Conservation (phyloP, 2,888 invertebrate genomes). For the Phalera bucephala region DNA sequence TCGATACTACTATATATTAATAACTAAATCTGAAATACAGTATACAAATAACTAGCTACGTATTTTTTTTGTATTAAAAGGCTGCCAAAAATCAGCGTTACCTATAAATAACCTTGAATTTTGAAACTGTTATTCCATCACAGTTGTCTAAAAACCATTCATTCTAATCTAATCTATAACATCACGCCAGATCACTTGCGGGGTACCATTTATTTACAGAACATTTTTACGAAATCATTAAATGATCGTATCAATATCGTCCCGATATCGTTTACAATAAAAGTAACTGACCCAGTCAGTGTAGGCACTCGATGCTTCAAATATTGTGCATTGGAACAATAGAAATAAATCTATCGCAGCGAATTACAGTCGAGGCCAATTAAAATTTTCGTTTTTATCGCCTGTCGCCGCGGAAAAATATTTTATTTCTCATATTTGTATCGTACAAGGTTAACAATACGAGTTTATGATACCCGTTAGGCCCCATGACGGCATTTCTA, state of each 20-base stretch:
- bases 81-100: too few species aligned
- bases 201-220: too few species aligned
- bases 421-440: conserved; percentile 37
- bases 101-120: too few species aligned
- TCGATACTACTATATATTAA: too few species aligned
- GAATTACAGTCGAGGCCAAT: conserved; percentile 51
- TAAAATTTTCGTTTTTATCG: conserved; percentile 49
- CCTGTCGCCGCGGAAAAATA: conserved; percentile 24
- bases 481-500: background rate
- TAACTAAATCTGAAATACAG: too few species aligned
- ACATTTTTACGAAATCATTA: too few species aligned
- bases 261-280: background rate
- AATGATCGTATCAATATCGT: background rate
- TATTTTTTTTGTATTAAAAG: too few species aligned
- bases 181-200: too few species aligned
- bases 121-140: too few species aligned
- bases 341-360: conserved; percentile 43
- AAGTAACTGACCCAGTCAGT: background rate
- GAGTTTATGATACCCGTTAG: background rate
- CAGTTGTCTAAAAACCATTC: too few species aligned
- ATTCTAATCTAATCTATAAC: too few species aligned
- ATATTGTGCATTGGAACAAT: conserved; percentile 41
- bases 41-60: too few species aligned
- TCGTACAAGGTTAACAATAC: conserved; percentile 19
- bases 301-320: conserved; percentile 8